These are phyloP conservation scores for Brachyrhaphis roseni DNA, from an alignment of 2,797 vertebrate species.

Conservation along the genomic window DNA sequence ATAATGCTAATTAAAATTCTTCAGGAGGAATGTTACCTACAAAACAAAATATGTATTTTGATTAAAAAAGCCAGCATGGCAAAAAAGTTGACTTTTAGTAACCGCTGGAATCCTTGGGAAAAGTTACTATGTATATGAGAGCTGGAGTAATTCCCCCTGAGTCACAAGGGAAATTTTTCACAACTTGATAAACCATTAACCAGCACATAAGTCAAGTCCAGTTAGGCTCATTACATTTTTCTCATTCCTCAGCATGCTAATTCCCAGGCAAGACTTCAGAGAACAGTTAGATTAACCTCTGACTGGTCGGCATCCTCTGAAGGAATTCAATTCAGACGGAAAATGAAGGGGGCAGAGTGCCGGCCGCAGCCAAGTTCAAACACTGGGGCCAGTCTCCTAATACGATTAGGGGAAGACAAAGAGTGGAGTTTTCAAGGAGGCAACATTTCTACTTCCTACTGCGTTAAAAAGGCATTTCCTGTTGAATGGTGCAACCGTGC, in stretches of 20 bases:
- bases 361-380: slow-evolving; percentile 48
- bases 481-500: slow-evolving; percentile 48
- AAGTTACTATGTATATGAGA: slow-evolving; percentile 22
- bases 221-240: slow-evolving; percentile 63
- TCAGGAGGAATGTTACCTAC: not conserved
- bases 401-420: slow-evolving; percentile 65
- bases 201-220: slow-evolving; percentile 56
- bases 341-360: slow-evolving; percentile 15
- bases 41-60: not conserved
- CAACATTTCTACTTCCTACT: slow-evolving; percentile 64
- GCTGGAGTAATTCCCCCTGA: slow-evolving; percentile 37
- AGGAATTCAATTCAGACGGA: slow-evolving; percentile 28
- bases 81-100: slow-evolving; percentile 28
- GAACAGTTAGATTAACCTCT: slow-evolving; percentile 57
- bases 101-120: slow-evolving; percentile 37
- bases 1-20: not conserved
- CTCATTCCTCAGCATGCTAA: slow-evolving; percentile 65
- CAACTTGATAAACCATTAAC: slow-evolving; percentile 67
- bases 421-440: slow-evolving; percentile 27
- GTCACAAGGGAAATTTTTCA: slow-evolving; percentile 63
- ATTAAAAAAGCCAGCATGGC: slow-evolving; percentile 19
- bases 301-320: slow-evolving; percentile 25
- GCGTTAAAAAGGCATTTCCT: slow-evolving; percentile 72
- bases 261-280: slow-evolving; percentile 57
- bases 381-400: slow-evolving; percentile 52